Base-by-base conservation (phyloP, 30 jellyfish, hydroid and myxozoan genomes). In the Aurelia coerulea region DNA sequence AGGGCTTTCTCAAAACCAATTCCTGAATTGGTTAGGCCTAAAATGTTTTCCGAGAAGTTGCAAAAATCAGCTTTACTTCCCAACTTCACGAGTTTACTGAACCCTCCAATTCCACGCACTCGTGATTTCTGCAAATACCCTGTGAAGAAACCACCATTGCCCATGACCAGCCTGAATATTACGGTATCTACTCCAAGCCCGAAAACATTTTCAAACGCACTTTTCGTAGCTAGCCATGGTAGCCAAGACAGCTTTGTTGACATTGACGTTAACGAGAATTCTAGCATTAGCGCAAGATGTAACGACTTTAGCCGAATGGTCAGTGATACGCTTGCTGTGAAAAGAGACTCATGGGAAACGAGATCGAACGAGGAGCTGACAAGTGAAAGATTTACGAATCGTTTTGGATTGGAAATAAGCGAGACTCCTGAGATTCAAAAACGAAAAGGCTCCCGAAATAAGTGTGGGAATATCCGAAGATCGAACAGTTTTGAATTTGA, bases 401-500 rank as follows among this genome's bases (percentile, higher is more conserved):
- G 6, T 3, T 60, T 17, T 66, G 19, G 23, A 60, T 11, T 10
- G 78, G 32, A 29, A 60, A 16, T 15, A 2, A 46, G 15, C 1
- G 15, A 46, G 12, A 4, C 56, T 6, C 56, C 56, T 46, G 17
- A 31, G 66, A 23, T 75, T 23, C 29, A 23, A 12, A 4, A 56
- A 32, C 29, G 52, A 49, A n/a, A 42, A 35, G 34, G 88, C 33
- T 56, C 62, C 33, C 10, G 81, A 8, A 23, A 35, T 11, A 76
- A 76, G 12, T 74, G 16, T 14, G 31, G 76, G 37, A 23, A 19
- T 5, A 29, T 67, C 5, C 81, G 90, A 52, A 69, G 83, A 59
- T 34, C 84, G 52, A 81, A 74, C 59, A 81, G 90, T 49, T 81
- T 73, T 49, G 90, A 81, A 65, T 81, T 81, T 54, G 90, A 81